Base-by-base conservation (phyloP, 2,888 invertebrate species). In the Pteria penguin region DNA sequence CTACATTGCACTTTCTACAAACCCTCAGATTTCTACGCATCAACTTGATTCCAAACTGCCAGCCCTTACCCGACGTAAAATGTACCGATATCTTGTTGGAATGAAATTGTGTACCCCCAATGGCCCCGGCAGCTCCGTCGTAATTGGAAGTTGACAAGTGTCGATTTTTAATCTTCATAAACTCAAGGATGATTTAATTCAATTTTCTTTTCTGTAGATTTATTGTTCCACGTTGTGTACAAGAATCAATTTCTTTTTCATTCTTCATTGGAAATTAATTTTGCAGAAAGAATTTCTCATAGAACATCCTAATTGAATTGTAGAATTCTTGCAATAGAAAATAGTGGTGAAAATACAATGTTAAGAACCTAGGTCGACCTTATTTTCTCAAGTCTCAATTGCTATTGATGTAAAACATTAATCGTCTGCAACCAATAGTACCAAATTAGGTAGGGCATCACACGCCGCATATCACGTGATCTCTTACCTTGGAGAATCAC, bases 181-280 rank as follows among this genome's bases (percentile, higher is more conserved):
- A 60, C 60, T 60, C 60, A 60, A 60, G 60, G 24, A 60, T 60
- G 60, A 60, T 60, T 60, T 60, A 60, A 60, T 60, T 60, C 27
- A 60, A 60, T 60, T 60, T 60, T 60, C 60, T 26, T 60, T 60
- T 24, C 60, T 27, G 27, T 22, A 60, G 27, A 24, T 60, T 60
- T 60, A 60, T 60, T 60, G 60, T 60, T 60, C 60, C 27, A 11
- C 60, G 11, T 27, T 60, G 24, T 24, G 26, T 60, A 60, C 60
- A 11, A 26, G 27, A 60, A 60, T 60, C 60, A 60, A 60, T 60
- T 60, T 60, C 60, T 60, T 60, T 60, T 60, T 60, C 60, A 60
- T 60, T 60, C 60, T 60, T 60, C 60, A 60, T 60, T 60, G 60
- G 60, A 60, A 60, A 22, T 60, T 60, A 60, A 60, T 60, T 60